A percentile compares a stretch with the other conserved stretches of the same genome.
phyloP scores from a whole-genome alignment of 1,140 invertebrate genomes.

The Hypsibius dujardini region DNA sequence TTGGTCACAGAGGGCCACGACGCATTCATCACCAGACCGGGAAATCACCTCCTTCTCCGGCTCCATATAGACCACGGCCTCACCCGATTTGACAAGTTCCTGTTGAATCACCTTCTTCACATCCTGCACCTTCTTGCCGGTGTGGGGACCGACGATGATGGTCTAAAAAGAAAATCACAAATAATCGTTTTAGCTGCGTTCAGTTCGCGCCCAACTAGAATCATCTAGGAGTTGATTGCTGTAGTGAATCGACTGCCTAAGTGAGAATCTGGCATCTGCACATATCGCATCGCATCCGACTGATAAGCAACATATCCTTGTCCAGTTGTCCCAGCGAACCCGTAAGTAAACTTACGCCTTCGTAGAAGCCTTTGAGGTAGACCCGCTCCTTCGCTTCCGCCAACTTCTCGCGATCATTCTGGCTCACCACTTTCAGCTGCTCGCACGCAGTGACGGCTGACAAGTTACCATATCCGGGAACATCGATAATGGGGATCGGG shows the following conservation, averaged over 20 bases:
- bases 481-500: constrained; percentile 74
- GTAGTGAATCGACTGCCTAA: no score
- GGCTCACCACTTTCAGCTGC: constrained; percentile 80
- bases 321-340: no score
- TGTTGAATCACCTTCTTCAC: constrained; percentile 79
- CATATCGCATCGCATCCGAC: not conserved
- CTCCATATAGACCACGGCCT: constrained; percentile 83
- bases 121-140: constrained; percentile 80
- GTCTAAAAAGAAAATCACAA: constrained; percentile 34
- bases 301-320: not conserved
- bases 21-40: constrained; percentile 89
- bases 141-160: constrained; percentile 65
- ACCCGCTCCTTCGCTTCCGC: constrained; percentile 77
- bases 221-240: no score
- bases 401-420: constrained; percentile 88
- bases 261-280: not conserved
- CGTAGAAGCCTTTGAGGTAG: constrained; percentile 95
- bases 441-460: constrained; percentile 67
- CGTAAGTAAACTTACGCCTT: constrained; percentile 38
- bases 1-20: constrained; percentile 95
- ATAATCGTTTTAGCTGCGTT: not conserved
- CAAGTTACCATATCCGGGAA: constrained; percentile 71
- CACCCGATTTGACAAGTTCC: constrained; percentile 48
- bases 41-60: constrained; percentile 93
- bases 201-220: not conserved